A percentile compares a stretch with the other conserved stretches of the same genome.
phyloP scores from a whole-genome alignment of 53 echinoderm and acorn worm species.

The Actinopyga echinites region DNA sequence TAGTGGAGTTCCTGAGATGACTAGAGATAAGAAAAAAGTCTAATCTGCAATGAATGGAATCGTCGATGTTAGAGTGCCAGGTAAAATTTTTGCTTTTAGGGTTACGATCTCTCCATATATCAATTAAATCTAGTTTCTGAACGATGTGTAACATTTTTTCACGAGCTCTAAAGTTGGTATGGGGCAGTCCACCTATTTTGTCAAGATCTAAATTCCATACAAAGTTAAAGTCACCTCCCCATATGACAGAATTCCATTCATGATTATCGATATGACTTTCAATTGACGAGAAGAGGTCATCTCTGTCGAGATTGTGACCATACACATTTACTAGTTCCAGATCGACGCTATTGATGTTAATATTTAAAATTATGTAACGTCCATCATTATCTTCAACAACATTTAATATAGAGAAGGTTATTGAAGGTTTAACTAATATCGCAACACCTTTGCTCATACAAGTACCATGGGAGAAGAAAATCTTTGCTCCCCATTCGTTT shows the following conservation, averaged over 20 bases:
- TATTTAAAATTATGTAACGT: slow-evolving; percentile 44
- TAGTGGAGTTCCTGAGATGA: no score
- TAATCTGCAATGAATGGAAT: no score
- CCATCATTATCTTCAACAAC: slow-evolving; percentile 29
- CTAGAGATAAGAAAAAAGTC: no score
- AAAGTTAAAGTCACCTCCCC: no score
- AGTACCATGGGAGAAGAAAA: slow-evolving; percentile 36
- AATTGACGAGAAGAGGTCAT: no score
- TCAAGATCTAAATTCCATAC: no score
- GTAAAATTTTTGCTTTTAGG: slow-evolving; percentile 3
- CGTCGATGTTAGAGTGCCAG: no score
- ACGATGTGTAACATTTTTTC: neutral
- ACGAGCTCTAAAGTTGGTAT: neutral
- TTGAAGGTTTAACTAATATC: slow-evolving; percentile 30
- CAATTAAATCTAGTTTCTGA: neutral
- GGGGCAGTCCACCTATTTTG: neutral
- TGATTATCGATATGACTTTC: no score
- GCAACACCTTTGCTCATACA: slow-evolving; percentile 39
- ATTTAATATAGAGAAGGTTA: neutral
- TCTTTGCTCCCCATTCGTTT: slow-evolving; percentile 47
- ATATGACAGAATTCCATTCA: no score
- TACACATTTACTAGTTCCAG: slow-evolving; percentile 34
- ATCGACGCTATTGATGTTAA: neutral
- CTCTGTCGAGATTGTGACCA: slow-evolving; percentile 46
- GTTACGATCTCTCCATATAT: slow-evolving; percentile 9